A percentile compares a stretch with the other conserved stretches of the same genome.
phyloP scores from a whole-genome alignment of 2,797 vertebrate genomes.

The Telmatherina bonti region DNA sequence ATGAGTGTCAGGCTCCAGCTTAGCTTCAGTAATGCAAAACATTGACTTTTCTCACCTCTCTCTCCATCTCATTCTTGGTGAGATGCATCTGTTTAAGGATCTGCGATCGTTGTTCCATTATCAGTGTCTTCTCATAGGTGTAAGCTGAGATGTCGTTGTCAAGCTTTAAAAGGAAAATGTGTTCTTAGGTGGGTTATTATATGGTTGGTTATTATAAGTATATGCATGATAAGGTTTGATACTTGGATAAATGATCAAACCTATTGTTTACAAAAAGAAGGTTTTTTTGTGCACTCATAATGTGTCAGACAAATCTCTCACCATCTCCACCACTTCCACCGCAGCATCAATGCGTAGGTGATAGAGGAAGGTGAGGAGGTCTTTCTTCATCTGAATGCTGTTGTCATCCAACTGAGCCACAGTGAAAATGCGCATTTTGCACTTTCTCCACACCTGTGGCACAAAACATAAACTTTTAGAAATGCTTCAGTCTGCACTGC shows the following conservation, averaged over 20 bases:
- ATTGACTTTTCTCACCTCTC: slow-evolving; percentile 85
- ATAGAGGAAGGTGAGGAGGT: slow-evolving; percentile 95
- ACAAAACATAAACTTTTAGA: slow-evolving; percentile 28
- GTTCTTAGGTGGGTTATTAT: not conserved
- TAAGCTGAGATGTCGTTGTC: slow-evolving; percentile 97
- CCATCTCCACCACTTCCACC: slow-evolving; percentile 99
- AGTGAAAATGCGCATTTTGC: slow-evolving; percentile 99
- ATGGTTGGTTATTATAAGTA: too few relatives aligned
- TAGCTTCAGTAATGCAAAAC: not conserved
- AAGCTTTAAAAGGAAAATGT: slow-evolving; percentile 78
- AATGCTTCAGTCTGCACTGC: not conserved
- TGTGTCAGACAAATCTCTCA: slow-evolving; percentile 75
- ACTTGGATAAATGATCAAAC: too few relatives aligned
- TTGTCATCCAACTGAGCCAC: slow-evolving; percentile 99
- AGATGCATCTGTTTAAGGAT: slow-evolving; percentile 99
- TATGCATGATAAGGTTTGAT: not conserved
- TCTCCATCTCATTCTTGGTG: slow-evolving; percentile 96
- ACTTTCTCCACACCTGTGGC: slow-evolving; percentile 96
- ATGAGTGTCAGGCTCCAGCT: not conserved
- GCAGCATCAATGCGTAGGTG: slow-evolving; percentile 94
- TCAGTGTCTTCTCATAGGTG: slow-evolving; percentile 96
- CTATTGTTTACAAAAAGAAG: too few relatives aligned
- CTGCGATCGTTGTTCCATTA: slow-evolving; percentile 97
- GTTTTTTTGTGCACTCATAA: slow-evolving; percentile 1
- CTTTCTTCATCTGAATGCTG: slow-evolving; percentile 99